Percentiles rank a stretch among this genome's conserved stretches.
phyloP scores from a whole-genome alignment of 1,140 invertebrate genomes.

The Nautilus pompilius region DNA sequence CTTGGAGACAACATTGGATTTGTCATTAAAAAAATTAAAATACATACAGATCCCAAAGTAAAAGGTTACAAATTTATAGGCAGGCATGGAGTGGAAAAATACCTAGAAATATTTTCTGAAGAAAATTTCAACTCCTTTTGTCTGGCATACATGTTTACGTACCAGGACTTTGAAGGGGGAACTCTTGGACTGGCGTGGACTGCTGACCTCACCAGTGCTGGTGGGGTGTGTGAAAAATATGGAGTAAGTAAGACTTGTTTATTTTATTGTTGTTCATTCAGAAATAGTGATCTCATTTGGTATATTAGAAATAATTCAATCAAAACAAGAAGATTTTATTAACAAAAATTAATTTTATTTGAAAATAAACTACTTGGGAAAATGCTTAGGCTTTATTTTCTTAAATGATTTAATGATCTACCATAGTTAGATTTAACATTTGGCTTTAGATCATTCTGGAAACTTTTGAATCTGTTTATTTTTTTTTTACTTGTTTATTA shows the following conservation, averaged over 20 bases:
- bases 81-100: conserved; percentile 94
- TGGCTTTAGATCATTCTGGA: too few relatives aligned
- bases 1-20: conserved; percentile 90
- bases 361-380: too few relatives aligned
- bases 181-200: conserved; percentile 98
- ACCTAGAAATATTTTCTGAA: conserved; percentile 93
- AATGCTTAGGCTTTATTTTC: neutral
- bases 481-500: too few relatives aligned
- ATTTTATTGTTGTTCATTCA: neutral
- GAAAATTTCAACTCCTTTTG: conserved; percentile 97
- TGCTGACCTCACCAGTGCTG: conserved; percentile 75
- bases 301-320: too few relatives aligned
- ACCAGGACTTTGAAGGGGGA: conserved; percentile 93
- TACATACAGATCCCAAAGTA: conserved; percentile 81
- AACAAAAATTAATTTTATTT: too few relatives aligned
- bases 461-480: too few relatives aligned
- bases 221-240: conserved; percentile 96
- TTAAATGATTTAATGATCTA: neutral
- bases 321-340: too few relatives aligned
- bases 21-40: conserved; percentile 94
- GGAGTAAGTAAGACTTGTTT: conserved; percentile 10
- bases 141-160: conserved; percentile 96
- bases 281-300: too few relatives aligned
- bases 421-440: conserved; percentile 3
- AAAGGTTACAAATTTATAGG: conserved; percentile 83